phyloP scores from a whole-genome alignment of 1,140 invertebrate species.

The Drosophila neocordata region DNA sequence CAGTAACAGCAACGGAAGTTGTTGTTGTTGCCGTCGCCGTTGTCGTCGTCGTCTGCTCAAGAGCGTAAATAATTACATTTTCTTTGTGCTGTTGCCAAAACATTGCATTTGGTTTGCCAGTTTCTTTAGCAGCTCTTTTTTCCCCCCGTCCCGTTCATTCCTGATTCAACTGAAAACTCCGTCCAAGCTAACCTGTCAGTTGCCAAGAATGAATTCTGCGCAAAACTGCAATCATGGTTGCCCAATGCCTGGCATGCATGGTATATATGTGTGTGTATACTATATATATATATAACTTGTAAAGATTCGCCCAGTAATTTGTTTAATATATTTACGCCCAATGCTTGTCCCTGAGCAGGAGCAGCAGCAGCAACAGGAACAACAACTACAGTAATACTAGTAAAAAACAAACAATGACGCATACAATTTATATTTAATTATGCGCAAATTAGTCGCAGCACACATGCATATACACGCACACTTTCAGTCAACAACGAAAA shows the following conservation, averaged over 20 bases:
- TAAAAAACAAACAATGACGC: conserved; percentile 70
- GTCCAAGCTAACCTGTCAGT: conserved; percentile 53
- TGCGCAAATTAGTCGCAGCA: conserved; percentile 73
- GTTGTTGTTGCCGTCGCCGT: conserved; percentile 42
- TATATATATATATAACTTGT: conserved; percentile 51
- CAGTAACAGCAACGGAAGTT: conserved; percentile 34
- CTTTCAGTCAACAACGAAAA: conserved; percentile 16
- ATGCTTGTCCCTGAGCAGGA: conserved; percentile 62
- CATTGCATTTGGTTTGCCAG: conserved; percentile 56
- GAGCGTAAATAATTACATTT: conserved; percentile 81
- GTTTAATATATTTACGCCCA: conserved; percentile 81
- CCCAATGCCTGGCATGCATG: conserved; percentile 31
- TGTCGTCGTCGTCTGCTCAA: conserved; percentile 62
- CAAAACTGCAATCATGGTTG: conserved; percentile 10
- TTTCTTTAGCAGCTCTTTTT: neutral
- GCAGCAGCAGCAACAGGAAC: conserved; percentile 21
- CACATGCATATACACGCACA: conserved; percentile 15
- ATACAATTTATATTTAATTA: conserved; percentile 82
- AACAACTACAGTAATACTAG: conserved; percentile 28
- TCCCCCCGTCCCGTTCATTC: too few species aligned
- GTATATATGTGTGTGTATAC: neutral
- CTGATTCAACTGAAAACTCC: conserved; percentile 1
- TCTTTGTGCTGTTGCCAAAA: conserved; percentile 78
- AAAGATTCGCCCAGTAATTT: conserved; percentile 58
- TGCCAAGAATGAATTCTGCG: conserved; percentile 41